A percentile compares a stretch with the other conserved stretches of the same genome.
phyloP scores from a whole-genome alignment of 2,888 invertebrate species.

The Cheilosia scutellata region DNA sequence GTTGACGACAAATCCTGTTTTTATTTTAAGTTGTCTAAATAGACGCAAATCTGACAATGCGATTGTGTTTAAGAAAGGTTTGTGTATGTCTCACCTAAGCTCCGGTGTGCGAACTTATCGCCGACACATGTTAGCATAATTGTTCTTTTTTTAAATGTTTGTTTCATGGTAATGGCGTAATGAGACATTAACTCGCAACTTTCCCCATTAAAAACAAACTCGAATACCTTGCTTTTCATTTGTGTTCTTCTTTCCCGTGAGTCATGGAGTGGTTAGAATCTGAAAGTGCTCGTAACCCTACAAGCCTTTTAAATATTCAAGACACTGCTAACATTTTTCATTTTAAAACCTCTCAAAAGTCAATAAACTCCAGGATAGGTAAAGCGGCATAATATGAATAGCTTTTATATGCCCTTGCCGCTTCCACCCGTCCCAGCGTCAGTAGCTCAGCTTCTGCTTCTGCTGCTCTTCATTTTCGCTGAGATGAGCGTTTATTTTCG shows the following conservation, averaged over 20 bases:
- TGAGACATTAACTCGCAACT: neutral
- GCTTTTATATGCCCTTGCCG: neutral
- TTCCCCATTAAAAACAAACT: neutral
- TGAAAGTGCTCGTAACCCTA: neutral
- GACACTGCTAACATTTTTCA: neutral
- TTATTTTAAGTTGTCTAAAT: too few relatives aligned
- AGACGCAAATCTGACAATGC: too few relatives aligned
- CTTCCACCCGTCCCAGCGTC: neutral
- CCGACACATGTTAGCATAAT: too few relatives aligned
- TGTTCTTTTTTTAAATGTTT: neutral
- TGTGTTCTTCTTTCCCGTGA: neutral
- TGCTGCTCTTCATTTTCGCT: constrained; percentile 59
- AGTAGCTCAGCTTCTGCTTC: neutral
- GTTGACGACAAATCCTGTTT: too few relatives aligned
- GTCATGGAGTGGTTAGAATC: neutral
- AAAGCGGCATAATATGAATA: constrained; percentile 10
- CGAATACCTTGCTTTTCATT: neutral
- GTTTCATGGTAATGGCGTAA: too few relatives aligned
- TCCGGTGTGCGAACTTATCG: too few relatives aligned
- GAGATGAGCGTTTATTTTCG: constrained; percentile 21
- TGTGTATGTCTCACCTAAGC: too few relatives aligned
- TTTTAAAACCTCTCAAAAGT: constrained; percentile 30
- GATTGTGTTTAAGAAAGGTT: too few relatives aligned
- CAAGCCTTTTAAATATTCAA: constrained; percentile 9
- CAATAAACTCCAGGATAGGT: constrained; percentile 31